A percentile compares a stretch with the other conserved stretches of the same genome.
These are phyloP conservation scores for Strigops habroptila DNA, from an alignment of 2,113 vertebrate species.

Conservation along the genomic window DNA sequence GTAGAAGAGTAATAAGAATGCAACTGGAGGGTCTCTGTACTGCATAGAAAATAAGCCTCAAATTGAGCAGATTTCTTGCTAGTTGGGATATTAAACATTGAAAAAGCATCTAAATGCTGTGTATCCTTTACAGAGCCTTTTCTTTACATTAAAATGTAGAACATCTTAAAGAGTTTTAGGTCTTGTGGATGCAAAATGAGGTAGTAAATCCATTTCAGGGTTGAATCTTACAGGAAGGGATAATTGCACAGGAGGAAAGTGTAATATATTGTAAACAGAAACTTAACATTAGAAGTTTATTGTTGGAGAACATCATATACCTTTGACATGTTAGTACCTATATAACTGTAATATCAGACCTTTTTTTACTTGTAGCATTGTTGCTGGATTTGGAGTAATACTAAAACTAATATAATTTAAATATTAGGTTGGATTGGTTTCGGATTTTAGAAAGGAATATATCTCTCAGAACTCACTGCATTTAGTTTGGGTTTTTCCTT, in stretches of 20 bases:
- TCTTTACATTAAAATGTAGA: not conserved
- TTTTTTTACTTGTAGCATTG: not conserved
- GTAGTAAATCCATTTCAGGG: not conserved
- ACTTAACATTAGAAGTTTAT: not conserved
- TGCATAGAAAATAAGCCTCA: not conserved
- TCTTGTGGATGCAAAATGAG: not conserved
- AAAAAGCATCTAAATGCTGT: not conserved
- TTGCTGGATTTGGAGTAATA: not conserved
- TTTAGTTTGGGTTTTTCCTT: not conserved
- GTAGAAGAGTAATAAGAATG: not conserved
- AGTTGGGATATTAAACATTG: not conserved
- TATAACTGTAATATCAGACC: not conserved
- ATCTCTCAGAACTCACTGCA: not conserved
- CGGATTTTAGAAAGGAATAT: not conserved
- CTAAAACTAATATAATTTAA: not conserved
- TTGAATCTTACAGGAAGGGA: not conserved
- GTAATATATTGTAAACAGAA: not conserved
- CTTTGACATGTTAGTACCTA: not conserved
- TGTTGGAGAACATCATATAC: not conserved
- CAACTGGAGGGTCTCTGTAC: not conserved
- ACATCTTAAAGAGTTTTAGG: not conserved
- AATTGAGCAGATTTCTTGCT: not conserved
- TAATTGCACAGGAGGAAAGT: not conserved
- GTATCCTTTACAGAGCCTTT: not conserved
- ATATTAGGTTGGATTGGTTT: not conserved